Base-by-base conservation (phyloP, 2,888 invertebrate species). In the Eustalomyia histrio region DNA sequence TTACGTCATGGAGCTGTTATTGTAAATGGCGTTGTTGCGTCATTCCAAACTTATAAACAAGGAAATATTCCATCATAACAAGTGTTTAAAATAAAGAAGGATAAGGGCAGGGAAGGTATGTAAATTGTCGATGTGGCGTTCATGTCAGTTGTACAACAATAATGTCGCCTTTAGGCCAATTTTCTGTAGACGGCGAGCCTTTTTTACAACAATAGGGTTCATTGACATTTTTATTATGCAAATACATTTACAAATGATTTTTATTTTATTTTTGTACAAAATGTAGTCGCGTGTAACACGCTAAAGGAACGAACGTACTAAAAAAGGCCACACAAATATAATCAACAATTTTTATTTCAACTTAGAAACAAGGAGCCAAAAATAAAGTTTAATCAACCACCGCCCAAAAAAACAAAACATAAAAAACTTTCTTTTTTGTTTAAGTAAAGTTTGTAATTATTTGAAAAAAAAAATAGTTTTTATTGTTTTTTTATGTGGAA, bases 321-420 rank as follows among this genome's bases (percentile, higher is more conserved):
- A 43, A 43, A 57, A 57, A n/a, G 24, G 57, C 10, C 21, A 24
- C n/a, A 14, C 1, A 29, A 21, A 57, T 57, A 57, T 29, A 57
- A 29, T 57, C 57, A 57, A 57, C 57, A 57, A 57, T 29, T 57
- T 57, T 29, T n/a, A 24, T 57, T 57, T 47, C 9, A 47, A 47
- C 4, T 47, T 47, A n/a, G 43, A 14, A 47, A 47, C 39, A 47
- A 47, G 43, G 43, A 47, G n/a, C 43, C 14, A 14, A 61, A 21
- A 43, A 47, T 43, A 61, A 18, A 57, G 14, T 21, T 55, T 21
- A 10, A 55, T 12, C 14, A 14, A 0, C 39, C 14, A 39, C 14
- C 43, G 5, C 14, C 43, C 43, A 5, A 47, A n/a, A 61, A 3
- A 61, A 7, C 18, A 63, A 21, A 63, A 21, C 29, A 43, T 43